Percentiles rank a stretch among this genome's conserved stretches.
Evolutionary conservation across 2,888 invertebrate genomes (phyloP).

Genomic region (Oeneis ivallda): DNA sequence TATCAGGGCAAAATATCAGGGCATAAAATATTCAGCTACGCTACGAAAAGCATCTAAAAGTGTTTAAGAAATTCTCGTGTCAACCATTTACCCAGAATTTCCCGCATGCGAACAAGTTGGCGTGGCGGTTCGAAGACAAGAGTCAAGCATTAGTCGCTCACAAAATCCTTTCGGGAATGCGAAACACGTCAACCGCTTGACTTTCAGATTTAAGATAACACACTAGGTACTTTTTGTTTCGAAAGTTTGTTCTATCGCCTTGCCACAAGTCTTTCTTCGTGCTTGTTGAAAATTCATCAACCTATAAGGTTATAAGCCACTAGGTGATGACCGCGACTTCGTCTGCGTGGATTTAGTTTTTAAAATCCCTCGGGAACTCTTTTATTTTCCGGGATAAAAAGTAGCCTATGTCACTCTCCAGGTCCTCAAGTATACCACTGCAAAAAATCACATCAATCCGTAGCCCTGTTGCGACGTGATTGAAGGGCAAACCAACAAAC

Average conservation of each 20-base stretch:
- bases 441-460: too few relatives aligned
- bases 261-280: background rate
- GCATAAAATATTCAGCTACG: background rate
- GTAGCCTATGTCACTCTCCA: too few relatives aligned
- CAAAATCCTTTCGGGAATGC: conserved; percentile 31
- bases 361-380: too few relatives aligned
- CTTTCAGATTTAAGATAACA: conserved; percentile 1
- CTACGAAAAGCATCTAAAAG: background rate
- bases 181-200: conserved; percentile 29
- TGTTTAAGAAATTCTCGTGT: conserved; percentile 12
- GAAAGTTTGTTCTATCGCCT: background rate
- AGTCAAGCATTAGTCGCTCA: conserved; percentile 26
- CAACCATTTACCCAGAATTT: conserved; percentile 26
- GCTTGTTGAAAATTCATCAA: too few relatives aligned
- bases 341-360: too few relatives aligned
- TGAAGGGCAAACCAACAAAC: too few relatives aligned
- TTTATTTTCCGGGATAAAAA: too few relatives aligned
- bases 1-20: background rate
- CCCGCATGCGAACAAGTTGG: conserved; percentile 30
- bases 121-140: conserved; percentile 34
- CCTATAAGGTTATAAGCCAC: too few relatives aligned
- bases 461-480: too few relatives aligned
- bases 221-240: conserved; percentile 12
- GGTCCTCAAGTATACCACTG: too few relatives aligned
- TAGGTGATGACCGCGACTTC: too few relatives aligned